Conservation (phyloP, 2,888 invertebrate species). For the Drosophila testacea region DNA sequence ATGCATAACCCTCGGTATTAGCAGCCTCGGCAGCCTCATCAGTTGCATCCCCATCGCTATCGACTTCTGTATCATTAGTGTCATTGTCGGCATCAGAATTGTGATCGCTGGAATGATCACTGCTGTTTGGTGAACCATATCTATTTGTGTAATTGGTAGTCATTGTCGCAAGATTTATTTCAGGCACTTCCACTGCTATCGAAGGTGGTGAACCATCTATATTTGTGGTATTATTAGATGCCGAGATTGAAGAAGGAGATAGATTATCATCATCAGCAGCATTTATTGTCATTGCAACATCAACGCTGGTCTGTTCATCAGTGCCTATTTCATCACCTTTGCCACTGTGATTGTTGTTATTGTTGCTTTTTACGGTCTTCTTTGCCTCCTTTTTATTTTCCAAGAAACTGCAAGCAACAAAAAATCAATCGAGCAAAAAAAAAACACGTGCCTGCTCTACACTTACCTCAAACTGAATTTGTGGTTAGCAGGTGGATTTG, state of each 20-base stretch:
- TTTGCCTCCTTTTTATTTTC: constrained; percentile 27
- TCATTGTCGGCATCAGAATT: constrained; percentile 8
- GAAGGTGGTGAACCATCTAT: not conserved
- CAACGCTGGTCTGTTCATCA: constrained; percentile 7
- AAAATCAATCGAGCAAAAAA: constrained; percentile 41
- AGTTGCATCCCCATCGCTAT: constrained; percentile 14
- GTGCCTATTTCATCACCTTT: constrained; percentile 3
- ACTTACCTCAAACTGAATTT: not conserved
- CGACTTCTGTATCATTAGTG: constrained; percentile 23
- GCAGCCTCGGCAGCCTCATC: not conserved
- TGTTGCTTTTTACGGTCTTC: constrained; percentile 23
- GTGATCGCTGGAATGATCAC: not conserved
- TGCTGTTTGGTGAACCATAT: not conserved
- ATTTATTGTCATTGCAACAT: constrained; percentile 6
- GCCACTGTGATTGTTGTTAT: constrained; percentile 13
- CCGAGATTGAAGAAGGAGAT: not conserved
- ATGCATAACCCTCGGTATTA: constrained; percentile 21
- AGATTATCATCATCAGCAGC: not conserved
- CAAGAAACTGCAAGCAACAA: constrained; percentile 10
- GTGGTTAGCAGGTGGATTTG: not conserved
- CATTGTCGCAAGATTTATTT: not conserved
- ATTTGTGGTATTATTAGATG: not conserved
- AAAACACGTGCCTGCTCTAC: not conserved
- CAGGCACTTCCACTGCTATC: not conserved
- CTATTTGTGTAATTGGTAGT: too few relatives aligned